Evolutionary conservation across 2,797 vertebrate species (phyloP), one percentile per base, ranked within the genome.

Genomic region (Intellagama lesueurii): DNA sequence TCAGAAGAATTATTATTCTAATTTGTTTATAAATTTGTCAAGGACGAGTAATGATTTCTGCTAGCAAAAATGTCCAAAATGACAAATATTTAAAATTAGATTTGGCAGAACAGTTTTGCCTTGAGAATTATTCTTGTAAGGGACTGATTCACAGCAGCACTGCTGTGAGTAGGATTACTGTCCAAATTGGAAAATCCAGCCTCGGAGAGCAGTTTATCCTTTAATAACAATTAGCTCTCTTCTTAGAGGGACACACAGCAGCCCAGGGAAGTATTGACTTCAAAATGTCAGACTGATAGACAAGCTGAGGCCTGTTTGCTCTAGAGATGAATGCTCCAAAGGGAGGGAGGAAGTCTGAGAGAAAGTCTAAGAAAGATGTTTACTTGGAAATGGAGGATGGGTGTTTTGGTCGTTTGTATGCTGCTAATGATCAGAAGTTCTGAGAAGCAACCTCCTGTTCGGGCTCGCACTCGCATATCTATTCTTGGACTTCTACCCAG

Each of bases 161-260:
- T 97, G 98, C 98, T 97, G 95, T 97, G 94, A 96, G 94, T 93
- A 92, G 95, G 96, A 96, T 96, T 96, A 96, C 94, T 96, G 95
- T 97, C 96, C 97, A 98, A 97, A 98, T 98, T 98, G 97, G 97
- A 98, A 97, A 98, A 98, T 98, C 98, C 97, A 98, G 97, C 94
- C 97, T 96, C 91, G 94, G 97, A 97, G 97, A 97, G 95, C 97
- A 97, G 97, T 98, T 98, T 98, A 98, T 98, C 98, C 98, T 95
- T 98, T 98, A 98, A 98, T 98, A 97, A 97, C 97, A 96, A 97
- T 98, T 96, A 96, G 95, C 97, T 95, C 94, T 95, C 97, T 97
- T 97, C 96, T 96, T 96, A 96, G 96, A 96, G 96, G 94, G 95
- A 96, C 95, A 92, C 95, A 92, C 35, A 85, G 93, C 90, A 89